Base-by-base conservation (phyloP, 1,140 invertebrate species). In the Musca vetustissima region DNA sequence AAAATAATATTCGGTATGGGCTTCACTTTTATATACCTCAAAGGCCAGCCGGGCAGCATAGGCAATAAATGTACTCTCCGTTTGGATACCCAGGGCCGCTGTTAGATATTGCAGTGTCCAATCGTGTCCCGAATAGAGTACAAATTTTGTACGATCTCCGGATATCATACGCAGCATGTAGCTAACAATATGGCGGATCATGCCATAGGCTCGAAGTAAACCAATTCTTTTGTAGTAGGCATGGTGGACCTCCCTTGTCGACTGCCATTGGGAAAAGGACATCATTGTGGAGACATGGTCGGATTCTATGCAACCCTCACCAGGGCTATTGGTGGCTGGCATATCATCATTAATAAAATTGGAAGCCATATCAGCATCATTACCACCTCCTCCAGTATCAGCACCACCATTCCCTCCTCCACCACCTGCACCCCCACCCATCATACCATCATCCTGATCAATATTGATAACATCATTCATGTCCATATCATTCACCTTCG, bases 121-220 rank as follows among this genome's bases (percentile, higher is more conserved):
- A 79, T 97, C 95, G 76, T 98, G 96, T 0, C 93, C 95, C 0
- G 94, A 96, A 79, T 95, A 98, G 0, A 97, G 71, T 8, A 95
- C 89, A 67, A 97, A 87, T 75, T 91, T 91, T 0, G 92, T 92
- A 73, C 89, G 90, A 70, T 86, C 88, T 67, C 91, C 90, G 0
- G 90, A 93, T 66, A 92, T 90, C 82, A 92, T 91, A 71, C 88
- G 85, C 1, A 94, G 85, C 87, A 94, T 90, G 72, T 92, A 89
- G 53, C 89, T 88, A 1, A 93, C 91, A 49, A 94, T 89, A 73
- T 91, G 90, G 15, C 90, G 85, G 21, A 94, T 86, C 71, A 94
- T 83, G 48, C 92, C 92, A 73, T 93, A 94, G 0, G 91, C 88
- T 53, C 88, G 84, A 11, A 94, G 76, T n/a, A 93, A 76, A 7